Evolutionary conservation across 2,113 vertebrate species (phyloP).

Genomic region (Opisthocomus hoazin): DNA sequence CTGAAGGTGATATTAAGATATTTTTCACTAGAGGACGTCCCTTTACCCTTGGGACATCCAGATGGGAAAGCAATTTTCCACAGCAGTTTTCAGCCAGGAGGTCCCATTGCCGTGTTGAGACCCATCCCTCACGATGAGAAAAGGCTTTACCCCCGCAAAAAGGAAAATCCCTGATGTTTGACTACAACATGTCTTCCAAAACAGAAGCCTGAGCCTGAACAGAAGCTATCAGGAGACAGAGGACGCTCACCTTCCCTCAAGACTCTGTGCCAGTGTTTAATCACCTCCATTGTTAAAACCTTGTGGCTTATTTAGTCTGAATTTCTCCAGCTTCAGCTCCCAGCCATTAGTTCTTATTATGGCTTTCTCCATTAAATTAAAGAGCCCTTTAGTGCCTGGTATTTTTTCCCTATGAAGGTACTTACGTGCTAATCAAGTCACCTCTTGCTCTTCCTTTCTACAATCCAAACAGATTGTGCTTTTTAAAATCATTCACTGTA

Average conservation of each 20-base stretch:
- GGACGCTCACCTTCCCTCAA: not conserved
- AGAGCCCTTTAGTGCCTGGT: not conserved
- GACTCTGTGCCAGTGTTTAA: not conserved
- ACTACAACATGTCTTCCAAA: not conserved
- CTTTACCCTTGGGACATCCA: not conserved
- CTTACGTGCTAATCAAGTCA: not conserved
- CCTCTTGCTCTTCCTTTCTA: not conserved
- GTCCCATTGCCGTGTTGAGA: not conserved
- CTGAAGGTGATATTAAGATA: not conserved
- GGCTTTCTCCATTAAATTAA: not conserved
- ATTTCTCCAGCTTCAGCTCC: not conserved
- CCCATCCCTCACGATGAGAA: not conserved
- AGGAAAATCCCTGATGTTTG: not conserved
- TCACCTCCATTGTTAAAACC: not conserved
- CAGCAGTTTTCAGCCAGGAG: not conserved
- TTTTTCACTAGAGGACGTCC: not conserved
- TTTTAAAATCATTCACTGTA: not conserved
- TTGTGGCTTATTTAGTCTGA: not conserved
- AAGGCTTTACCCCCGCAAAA: not conserved
- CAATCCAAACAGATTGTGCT: slow-evolving; percentile 7
- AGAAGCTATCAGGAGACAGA: not conserved
- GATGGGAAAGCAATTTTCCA: not conserved
- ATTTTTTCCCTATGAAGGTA: not conserved
- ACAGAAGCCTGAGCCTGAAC: not conserved
- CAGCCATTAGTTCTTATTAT: not conserved